Conservation (phyloP, 1,140 invertebrate species). For the Pseudachorutes palmiensis region DNA sequence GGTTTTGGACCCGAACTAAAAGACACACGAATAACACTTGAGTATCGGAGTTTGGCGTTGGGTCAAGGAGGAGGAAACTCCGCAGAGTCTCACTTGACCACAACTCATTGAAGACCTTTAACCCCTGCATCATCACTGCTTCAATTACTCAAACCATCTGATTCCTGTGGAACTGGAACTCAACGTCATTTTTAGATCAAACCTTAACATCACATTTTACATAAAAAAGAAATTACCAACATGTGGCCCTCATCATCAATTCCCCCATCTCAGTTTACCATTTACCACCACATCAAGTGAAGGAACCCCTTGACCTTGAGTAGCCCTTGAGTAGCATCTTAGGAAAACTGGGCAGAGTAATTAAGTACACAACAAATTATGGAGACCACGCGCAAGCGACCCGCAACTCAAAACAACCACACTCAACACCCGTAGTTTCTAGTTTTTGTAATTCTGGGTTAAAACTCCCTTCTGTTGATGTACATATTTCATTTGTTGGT, state of each 20-base stretch:
- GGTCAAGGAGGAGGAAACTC: slow-evolving; percentile 16
- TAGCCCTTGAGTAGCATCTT: too few relatives aligned
- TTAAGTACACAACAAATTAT: too few relatives aligned
- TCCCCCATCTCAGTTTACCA: neutral
- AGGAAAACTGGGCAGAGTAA: too few relatives aligned
- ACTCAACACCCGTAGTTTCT: too few relatives aligned
- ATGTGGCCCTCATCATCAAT: neutral
- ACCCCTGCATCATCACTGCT: slow-evolving; percentile 3
- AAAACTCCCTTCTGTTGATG: too few relatives aligned
- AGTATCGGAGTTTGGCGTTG: neutral
- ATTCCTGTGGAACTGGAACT: neutral
- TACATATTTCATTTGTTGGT: too few relatives aligned
- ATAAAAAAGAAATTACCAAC: neutral
- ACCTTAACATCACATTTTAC: neutral
- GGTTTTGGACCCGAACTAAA: slow-evolving; percentile 36
- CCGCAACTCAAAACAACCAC: too few relatives aligned
- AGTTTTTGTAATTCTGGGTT: too few relatives aligned
- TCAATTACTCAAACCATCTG: slow-evolving; percentile 5
- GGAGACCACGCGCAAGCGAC: too few relatives aligned
- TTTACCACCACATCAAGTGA: too few relatives aligned
- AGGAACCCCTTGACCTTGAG: too few relatives aligned
- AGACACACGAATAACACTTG: slow-evolving; percentile 30
- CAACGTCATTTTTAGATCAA: neutral
- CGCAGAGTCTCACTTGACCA: slow-evolving; percentile 3
- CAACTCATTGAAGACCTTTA: neutral